phyloP scores from a whole-genome alignment of 1,140 invertebrate genomes.

The Drosophila carrolli region DNA sequence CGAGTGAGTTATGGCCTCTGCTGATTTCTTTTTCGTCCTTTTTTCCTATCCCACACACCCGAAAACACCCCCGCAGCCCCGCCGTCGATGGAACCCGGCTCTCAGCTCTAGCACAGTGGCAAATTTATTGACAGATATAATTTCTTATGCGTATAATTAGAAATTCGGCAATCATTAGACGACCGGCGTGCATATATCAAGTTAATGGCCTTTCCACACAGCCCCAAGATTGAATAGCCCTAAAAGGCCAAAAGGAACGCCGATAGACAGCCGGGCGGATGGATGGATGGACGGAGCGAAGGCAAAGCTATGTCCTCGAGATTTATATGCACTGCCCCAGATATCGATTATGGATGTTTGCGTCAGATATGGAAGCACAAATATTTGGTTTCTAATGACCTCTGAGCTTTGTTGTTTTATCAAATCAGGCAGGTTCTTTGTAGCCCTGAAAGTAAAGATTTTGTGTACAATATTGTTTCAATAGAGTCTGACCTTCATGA shows the following conservation, averaged over 20 bases:
- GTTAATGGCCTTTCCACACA: slow-evolving; percentile 79
- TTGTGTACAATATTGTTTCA: too few species aligned
- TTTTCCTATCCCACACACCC: slow-evolving; percentile 21
- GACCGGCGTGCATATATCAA: slow-evolving; percentile 72
- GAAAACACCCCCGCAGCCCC: slow-evolving; percentile 16
- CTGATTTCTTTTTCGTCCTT: slow-evolving; percentile 77
- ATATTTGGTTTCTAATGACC: slow-evolving; percentile 25
- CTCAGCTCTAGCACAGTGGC: slow-evolving; percentile 60
- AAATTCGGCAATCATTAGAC: slow-evolving; percentile 84
- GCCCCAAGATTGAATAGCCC: slow-evolving; percentile 56
- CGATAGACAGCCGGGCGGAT: slow-evolving; percentile 18
- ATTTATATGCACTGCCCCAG: slow-evolving; percentile 41
- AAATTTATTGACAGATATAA: slow-evolving; percentile 84
- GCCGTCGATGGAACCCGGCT: too few species aligned
- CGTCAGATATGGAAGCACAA: slow-evolving; percentile 1
- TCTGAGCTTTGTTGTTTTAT: not conserved
- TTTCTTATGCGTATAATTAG: slow-evolving; percentile 83
- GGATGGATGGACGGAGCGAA: slow-evolving; percentile 18
- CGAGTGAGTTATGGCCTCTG: slow-evolving; percentile 80
- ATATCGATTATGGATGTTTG: slow-evolving; percentile 37
- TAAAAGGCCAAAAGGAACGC: slow-evolving; percentile 27
- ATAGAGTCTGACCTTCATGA: not conserved
- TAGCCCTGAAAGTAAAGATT: too few species aligned
- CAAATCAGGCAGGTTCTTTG: too few species aligned
- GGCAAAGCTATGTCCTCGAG: slow-evolving; percentile 29